A percentile compares a stretch with the other conserved stretches of the same genome.
Conservation (phyloP, 2,113 vertebrate genomes). For the human region DNA sequence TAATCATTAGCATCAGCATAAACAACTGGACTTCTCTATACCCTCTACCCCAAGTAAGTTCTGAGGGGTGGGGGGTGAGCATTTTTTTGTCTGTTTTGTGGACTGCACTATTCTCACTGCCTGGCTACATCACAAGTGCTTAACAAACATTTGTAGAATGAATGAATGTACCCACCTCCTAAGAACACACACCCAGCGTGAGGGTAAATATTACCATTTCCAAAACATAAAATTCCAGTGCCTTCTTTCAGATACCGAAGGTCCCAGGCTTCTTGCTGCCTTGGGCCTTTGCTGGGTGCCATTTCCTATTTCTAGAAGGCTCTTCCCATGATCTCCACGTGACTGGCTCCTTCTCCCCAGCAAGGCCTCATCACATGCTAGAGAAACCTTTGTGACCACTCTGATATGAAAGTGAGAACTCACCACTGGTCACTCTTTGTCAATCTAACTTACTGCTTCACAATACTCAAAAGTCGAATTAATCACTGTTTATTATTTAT, state of each 20-base stretch:
- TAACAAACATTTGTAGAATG: slow-evolving; percentile 9
- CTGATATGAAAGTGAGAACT: background rate
- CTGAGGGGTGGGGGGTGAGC: rapidly evolving
- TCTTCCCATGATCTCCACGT: background rate
- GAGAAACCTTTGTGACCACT: background rate
- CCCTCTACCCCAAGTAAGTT: background rate
- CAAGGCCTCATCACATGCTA: background rate
- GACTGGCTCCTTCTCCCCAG: background rate
- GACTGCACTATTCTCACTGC: background rate
- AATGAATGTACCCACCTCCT: slow-evolving; percentile 11
- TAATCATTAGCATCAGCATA: background rate
- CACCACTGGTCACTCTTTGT: background rate
- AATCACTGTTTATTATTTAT: background rate
- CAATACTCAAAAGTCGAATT: background rate
- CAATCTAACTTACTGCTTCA: background rate
- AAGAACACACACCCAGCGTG: background rate
- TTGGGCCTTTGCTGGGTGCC: background rate
- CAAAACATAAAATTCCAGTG: background rate
- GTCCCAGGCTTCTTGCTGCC: background rate
- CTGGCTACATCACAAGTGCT: background rate
- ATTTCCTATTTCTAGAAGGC: background rate
- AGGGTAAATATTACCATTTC: background rate
- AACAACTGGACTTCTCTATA: background rate
- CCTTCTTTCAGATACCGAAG: background rate
- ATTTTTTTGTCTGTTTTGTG: background rate